These are phyloP conservation scores for Agrotis exclamationis DNA, from an alignment of 2,888 invertebrate species.

Conservation along the genomic window DNA sequence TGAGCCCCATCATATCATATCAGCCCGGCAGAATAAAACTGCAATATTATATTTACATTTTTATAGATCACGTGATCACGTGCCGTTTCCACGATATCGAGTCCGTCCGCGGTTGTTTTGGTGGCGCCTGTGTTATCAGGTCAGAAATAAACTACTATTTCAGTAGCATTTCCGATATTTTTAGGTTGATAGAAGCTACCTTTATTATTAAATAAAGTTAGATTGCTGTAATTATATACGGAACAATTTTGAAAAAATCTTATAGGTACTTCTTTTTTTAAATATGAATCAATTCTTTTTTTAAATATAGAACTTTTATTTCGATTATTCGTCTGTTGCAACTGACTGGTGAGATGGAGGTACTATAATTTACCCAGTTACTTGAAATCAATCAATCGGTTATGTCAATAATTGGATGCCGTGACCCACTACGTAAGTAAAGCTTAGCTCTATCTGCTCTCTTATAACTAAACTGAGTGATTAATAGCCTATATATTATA, in stretches of 20 bases:
- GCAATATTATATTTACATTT: constrained; percentile 20
- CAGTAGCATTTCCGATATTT: constrained; percentile 13
- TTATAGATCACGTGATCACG: constrained; percentile 48
- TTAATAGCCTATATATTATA: too few relatives aligned
- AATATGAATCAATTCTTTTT: too few relatives aligned
- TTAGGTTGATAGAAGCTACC: neutral
- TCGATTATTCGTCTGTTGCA: neutral
- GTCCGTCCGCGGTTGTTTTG: constrained; percentile 3
- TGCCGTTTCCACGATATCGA: constrained; percentile 17
- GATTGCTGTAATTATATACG: too few relatives aligned
- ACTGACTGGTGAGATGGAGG: neutral
- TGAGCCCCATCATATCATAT: neutral
- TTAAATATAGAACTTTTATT: too few relatives aligned
- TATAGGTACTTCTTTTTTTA: too few relatives aligned
- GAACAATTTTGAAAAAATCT: too few relatives aligned
- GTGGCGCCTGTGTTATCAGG: constrained; percentile 20
- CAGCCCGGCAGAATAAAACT: constrained; percentile 14
- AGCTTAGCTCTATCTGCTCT: neutral
- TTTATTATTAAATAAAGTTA: too few relatives aligned
- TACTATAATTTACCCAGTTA: neutral
- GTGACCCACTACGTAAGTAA: neutral
- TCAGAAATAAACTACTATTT: constrained; percentile 11
- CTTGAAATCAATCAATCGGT: neutral
- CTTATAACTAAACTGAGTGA: too few relatives aligned
- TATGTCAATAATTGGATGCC: neutral